Base-by-base conservation (phyloP, 2,797 vertebrate species). In the Phoeniculus purpureus region DNA sequence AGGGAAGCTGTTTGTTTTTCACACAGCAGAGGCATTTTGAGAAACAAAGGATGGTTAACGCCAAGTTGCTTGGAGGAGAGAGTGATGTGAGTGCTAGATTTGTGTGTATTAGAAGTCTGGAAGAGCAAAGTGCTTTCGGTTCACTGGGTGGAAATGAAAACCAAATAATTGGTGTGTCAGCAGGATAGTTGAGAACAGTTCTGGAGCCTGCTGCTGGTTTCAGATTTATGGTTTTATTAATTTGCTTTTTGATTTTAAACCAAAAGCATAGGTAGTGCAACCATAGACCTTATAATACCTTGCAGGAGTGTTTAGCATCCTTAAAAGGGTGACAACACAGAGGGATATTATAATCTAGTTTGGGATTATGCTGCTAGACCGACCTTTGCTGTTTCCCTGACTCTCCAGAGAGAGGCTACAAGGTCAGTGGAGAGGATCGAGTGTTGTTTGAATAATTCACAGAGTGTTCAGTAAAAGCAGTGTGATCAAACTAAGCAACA, bases 1-100 rank as follows among this genome's bases (percentile, higher is more conserved):
- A 85, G 87, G 83, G 47, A 91, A 87, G 88, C 78, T 93, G 20
- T 94, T 93, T 95, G 19, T 95, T 94, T 94, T 95, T 92, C 94
- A 91, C 91, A 87, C 75, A 94, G 81, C 81, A 87, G 86, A 85
- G 51, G 61, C 68, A 84, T 87, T 95, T 91, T 90, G 81, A 65
- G 81, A 94, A 96, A 86, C 86, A 94, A 76, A 72, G 68, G 86
- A 74, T 72, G 55, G 72, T 43, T 54, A 87, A 82, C 40, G 59
- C 72, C 55, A 32, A 80, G 73, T 64, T 74, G 59, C 76, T 85
- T 47, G 48, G 58, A 72, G 86, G 68, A 90, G 50, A 4, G 19
- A 91, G 65, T 3, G 5, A 37, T 68, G 4, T 48, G 54, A 74
- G 43, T 31, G 26, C 58, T 77, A 87, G 85, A 79, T 3, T 2